Evolutionary conservation across 2,113 vertebrate genomes (phyloP).

Genomic region (Tretioscincus oriximinensis): DNA sequence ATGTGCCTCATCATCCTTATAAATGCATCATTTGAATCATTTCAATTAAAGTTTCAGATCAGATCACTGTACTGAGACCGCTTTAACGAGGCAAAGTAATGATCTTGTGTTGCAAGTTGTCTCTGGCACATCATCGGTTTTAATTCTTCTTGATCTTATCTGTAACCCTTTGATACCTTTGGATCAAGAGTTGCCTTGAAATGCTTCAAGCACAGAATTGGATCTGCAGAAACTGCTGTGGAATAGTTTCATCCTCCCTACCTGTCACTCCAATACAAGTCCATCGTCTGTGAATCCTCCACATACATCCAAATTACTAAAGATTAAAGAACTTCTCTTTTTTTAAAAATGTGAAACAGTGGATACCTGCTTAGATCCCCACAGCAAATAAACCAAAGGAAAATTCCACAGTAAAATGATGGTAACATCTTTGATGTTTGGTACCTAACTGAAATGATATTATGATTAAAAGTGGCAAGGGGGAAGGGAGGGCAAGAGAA

Average conservation of each 20-base stretch:
- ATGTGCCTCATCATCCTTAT: constrained; percentile 75
- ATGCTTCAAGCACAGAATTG: constrained; percentile 69
- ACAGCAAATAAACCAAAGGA: constrained; percentile 61
- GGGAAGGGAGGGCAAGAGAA: constrained; percentile 16
- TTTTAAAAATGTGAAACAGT: constrained; percentile 38
- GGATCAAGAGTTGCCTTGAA: constrained; percentile 79
- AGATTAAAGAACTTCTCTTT: constrained; percentile 76
- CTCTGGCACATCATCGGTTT: constrained; percentile 78
- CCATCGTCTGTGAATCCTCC: constrained; percentile 75
- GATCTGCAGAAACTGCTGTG: constrained; percentile 74
- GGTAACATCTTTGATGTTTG: constrained; percentile 70
- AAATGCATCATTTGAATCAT: constrained; percentile 78
- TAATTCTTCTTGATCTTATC: constrained; percentile 82
- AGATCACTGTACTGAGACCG: constrained; percentile 71
- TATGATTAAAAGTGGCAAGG: constrained; percentile 59
- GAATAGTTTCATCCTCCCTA: constrained; percentile 72
- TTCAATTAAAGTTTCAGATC: constrained; percentile 81
- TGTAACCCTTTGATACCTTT: constrained; percentile 79
- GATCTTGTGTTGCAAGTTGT: constrained; percentile 77
- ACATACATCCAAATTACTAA: constrained; percentile 76
- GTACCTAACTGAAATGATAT: constrained; percentile 46
- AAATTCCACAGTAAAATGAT: constrained; percentile 52
- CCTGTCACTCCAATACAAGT: constrained; percentile 64
- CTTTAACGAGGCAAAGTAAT: constrained; percentile 80
- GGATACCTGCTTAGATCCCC: constrained; percentile 64